Percentiles rank a stretch among this genome's conserved stretches.
Conservation (phyloP, 1,140 invertebrate species). For the Drosophila kanapiae region DNA sequence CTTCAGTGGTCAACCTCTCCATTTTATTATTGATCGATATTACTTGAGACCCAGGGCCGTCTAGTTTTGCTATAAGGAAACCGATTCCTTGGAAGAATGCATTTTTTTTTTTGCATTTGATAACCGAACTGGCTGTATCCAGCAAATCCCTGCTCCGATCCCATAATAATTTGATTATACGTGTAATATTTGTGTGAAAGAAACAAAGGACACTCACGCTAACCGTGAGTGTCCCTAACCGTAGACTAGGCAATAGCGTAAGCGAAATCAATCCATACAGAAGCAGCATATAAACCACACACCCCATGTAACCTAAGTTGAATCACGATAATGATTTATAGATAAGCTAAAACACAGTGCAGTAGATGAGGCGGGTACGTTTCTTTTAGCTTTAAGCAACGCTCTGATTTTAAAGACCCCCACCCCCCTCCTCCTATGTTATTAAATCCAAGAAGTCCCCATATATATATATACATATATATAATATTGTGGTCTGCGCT, state of each 20-base stretch:
- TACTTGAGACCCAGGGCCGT: no score
- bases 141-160: slow-evolving; percentile 16
- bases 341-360: slow-evolving; percentile 15
- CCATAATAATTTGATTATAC: slow-evolving; percentile 61
- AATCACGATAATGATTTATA: slow-evolving; percentile 15
- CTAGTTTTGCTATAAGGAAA: no score
- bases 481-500: slow-evolving; percentile 46
- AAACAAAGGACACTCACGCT: slow-evolving; percentile 68
- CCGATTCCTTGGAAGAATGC: no score
- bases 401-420: slow-evolving; percentile 52
- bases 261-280: slow-evolving; percentile 46
- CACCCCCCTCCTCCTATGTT: slow-evolving; percentile 30
- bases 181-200: slow-evolving; percentile 58
- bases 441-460: slow-evolving; percentile 33
- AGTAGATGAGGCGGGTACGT: slow-evolving; percentile 7
- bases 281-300: slow-evolving; percentile 15
- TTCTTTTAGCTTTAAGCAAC: slow-evolving; percentile 68
- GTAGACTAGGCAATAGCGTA: slow-evolving; percentile 65
- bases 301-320: slow-evolving; percentile 48
- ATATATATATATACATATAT: slow-evolving; percentile 31
- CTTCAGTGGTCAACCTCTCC: no score
- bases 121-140: slow-evolving; percentile 19
- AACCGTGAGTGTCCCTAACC: slow-evolving; percentile 65
- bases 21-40: no score
- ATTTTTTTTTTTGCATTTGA: slow-evolving; percentile 42